Evolutionary conservation across 2,113 vertebrate species (phyloP), one percentile per base, ranked within the genome.

Genomic region (Oenanthe oenanthe): DNA sequence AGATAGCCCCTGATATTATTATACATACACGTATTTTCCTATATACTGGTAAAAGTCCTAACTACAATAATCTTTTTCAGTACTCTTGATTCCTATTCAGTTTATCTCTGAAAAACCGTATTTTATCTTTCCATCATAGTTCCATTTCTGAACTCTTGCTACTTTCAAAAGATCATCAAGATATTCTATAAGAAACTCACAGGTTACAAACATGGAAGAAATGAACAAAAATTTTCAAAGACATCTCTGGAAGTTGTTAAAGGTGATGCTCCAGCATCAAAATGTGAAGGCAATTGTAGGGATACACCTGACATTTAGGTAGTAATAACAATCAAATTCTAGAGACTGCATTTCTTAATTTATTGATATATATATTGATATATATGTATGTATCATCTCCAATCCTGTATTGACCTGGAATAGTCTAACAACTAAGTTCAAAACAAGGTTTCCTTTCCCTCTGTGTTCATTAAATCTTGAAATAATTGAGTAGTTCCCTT

Each of bases 81-180:
- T 68, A 6, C 10, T 24, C 81, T 66, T 78, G 17, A 56, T 82
- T 86, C 7, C 25, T 61, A 28, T 66, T 58, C 28, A 53, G 13
- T 13, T 85, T 10, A 17, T 36, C 14, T 82, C 34, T 45, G 16
- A 16, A 81, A 89, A 80, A 20, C 57, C 11, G 1, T 36, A 36
- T 54, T 54, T 66, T 40, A 48, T 45, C 14, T 81, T 70, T 53
- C 9, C 17, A 31, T 75, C 36, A 36, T 28, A 61, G 4, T 12
- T 80, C n/a, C 3, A 53, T 60, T 83, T 79, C 36, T 45, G 42
- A 93, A 43, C 31, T 47, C 4, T 62, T 63, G 3, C 2, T 66
- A 2, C 13, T 68, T 73, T 18, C 25, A 54, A 28, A 85, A 42
- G 5, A 36, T 68, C 0, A 0, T 31, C 38, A 43, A 11, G 7